Evolutionary conservation across 2,797 vertebrate species (phyloP).

Genomic region (Craterocephalus amniculus): DNA sequence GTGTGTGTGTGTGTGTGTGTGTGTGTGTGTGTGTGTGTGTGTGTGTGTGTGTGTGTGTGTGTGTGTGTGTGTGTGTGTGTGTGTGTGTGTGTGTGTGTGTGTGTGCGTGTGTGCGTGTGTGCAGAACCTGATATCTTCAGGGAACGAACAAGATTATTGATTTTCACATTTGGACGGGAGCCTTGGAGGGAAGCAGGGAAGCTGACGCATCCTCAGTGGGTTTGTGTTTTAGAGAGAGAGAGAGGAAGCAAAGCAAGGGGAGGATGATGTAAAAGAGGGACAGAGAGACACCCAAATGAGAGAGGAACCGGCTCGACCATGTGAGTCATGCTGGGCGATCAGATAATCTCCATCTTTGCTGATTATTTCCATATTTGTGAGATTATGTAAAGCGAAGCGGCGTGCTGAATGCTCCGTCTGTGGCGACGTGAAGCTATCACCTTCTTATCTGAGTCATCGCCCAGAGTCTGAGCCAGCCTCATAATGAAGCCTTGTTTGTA

Average conservation of each 20-base stretch:
- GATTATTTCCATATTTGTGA: background rate
- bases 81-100: too few relatives aligned
- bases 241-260: background rate
- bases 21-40: too few relatives aligned
- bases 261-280: background rate
- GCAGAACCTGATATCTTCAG: constrained; percentile 58
- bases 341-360: background rate
- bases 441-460: constrained; percentile 17
- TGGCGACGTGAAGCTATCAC: constrained; percentile 8
- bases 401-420: constrained; percentile 6
- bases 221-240: background rate
- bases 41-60: too few relatives aligned
- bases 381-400: background rate
- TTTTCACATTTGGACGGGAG: constrained; percentile 65
- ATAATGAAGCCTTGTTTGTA: background rate
- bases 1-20: too few relatives aligned
- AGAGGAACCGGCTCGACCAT: background rate
- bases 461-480: background rate
- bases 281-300: background rate
- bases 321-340: background rate
- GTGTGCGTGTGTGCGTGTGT: too few relatives aligned
- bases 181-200: constrained; percentile 42
- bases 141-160: constrained; percentile 71
- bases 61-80: too few relatives aligned
- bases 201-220: constrained; percentile 54